Conservation (phyloP, 2,888 invertebrate species). For the Caenorhabditis parvicauda region DNA sequence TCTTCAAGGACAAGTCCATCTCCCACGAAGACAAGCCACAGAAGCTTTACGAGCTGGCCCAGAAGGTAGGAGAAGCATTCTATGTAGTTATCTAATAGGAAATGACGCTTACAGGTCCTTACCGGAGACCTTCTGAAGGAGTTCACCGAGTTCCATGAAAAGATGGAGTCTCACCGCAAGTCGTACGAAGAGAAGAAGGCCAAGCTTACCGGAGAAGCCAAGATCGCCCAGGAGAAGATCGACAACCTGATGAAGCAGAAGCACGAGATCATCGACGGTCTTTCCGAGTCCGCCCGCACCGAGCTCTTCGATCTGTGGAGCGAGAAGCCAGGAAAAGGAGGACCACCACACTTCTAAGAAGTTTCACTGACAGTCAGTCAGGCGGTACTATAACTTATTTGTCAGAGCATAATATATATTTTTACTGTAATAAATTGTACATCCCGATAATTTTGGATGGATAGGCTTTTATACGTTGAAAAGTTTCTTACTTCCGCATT, state of each 20-base stretch:
- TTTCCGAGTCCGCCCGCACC: slow-evolving; percentile 31
- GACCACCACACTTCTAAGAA: slow-evolving; percentile 25
- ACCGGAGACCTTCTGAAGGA: slow-evolving; percentile 38
- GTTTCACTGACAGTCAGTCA: too few species aligned
- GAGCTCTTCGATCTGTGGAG: slow-evolving; percentile 38
- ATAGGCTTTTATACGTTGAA: too few species aligned
- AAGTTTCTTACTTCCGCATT: too few species aligned
- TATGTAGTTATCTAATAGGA: background rate
- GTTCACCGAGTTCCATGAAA: slow-evolving; percentile 41
- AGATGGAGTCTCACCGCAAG: slow-evolving; percentile 29
- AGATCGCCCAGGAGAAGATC: slow-evolving; percentile 40
- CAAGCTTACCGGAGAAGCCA: slow-evolving; percentile 40
- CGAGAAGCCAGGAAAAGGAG: too few species aligned
- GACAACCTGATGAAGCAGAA: slow-evolving; percentile 42
- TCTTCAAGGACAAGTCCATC: slow-evolving; percentile 39
- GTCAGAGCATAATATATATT: too few species aligned
- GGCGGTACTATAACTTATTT: too few species aligned
- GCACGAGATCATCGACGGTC: slow-evolving; percentile 31
- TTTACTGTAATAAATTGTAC: too few species aligned
- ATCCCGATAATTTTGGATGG: too few species aligned
- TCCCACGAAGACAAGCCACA: slow-evolving; percentile 33
- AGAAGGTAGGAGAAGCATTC: slow-evolving; percentile 24
- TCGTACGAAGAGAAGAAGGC: slow-evolving; percentile 42
- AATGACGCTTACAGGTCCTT: slow-evolving; percentile 2
- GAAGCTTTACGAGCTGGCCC: slow-evolving; percentile 41